Percentiles rank a stretch among this genome's conserved stretches.
Conservation (phyloP, 2,888 invertebrate species). For the Pristionchus maxplancki region DNA sequence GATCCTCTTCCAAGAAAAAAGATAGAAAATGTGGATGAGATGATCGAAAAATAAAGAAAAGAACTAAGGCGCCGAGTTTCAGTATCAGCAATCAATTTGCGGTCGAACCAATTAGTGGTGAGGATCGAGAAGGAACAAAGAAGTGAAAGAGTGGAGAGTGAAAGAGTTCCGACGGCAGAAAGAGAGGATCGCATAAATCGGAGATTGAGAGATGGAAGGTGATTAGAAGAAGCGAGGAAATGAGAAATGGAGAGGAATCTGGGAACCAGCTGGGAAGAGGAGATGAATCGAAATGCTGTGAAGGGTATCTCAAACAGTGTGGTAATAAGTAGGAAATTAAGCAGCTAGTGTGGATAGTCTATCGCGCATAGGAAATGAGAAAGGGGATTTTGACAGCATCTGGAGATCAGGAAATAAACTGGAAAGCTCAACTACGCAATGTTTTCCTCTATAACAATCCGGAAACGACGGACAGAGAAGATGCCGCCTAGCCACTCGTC, state of each 20-base stretch:
- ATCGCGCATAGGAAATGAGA: too few species aligned
- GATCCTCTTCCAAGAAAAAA: neutral
- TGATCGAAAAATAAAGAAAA: too few species aligned
- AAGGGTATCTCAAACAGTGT: too few species aligned
- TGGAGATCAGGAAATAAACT: too few species aligned
- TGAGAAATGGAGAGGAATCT: neutral
- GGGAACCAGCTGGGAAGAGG: constrained; percentile 25
- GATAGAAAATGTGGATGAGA: neutral
- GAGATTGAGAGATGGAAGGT: neutral
- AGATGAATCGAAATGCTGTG: neutral
- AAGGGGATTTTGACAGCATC: too few species aligned
- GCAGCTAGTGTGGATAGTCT: too few species aligned
- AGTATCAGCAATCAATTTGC: neutral
- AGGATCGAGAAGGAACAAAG: neutral
- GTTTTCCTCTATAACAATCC: too few species aligned
- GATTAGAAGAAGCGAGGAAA: neutral
- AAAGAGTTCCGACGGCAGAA: constrained; percentile 12
- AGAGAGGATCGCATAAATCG: constrained; percentile 29
- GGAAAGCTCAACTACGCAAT: too few species aligned
- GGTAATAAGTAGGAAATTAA: too few species aligned
- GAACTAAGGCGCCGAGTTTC: neutral
- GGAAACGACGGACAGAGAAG: too few species aligned
- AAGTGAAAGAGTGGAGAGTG: neutral
- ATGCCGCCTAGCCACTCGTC: too few species aligned
- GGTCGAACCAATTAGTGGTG: neutral